These are phyloP conservation scores for Xerus inauris DNA, from an alignment of 2,113 vertebrate species.

Conservation along the genomic window DNA sequence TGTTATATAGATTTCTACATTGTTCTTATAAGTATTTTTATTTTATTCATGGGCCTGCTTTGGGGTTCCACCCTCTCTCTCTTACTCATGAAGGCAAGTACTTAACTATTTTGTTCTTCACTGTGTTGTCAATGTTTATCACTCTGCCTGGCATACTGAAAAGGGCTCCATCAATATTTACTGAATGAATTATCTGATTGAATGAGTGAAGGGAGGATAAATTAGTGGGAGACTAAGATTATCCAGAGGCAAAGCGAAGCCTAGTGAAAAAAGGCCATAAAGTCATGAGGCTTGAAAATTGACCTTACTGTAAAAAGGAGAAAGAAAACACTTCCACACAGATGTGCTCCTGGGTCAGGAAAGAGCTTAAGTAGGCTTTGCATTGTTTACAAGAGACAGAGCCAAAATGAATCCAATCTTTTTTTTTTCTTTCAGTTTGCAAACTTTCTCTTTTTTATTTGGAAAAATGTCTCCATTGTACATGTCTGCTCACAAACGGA, in stretches of 20 bases:
- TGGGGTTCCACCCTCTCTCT: not conserved
- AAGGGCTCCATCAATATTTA: not conserved
- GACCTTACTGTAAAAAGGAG: conserved; percentile 60
- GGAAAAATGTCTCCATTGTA: conserved; percentile 38
- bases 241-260: not conserved
- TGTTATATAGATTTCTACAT: not conserved
- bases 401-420: conserved; percentile 57
- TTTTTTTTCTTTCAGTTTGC: conserved; percentile 10
- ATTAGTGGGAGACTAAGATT: not conserved
- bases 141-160: not conserved
- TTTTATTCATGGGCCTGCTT: not conserved
- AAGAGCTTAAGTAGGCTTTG: conserved; percentile 72
- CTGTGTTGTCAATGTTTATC: not conserved
- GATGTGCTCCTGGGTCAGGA: conserved; percentile 58
- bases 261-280: not conserved
- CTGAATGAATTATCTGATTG: not conserved
- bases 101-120: not conserved
- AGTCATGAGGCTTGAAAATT: conserved; percentile 38
- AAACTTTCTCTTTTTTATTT: conserved; percentile 68
- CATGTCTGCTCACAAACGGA: not conserved
- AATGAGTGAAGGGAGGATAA: not conserved
- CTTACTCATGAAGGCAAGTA: not conserved
- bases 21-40: not conserved
- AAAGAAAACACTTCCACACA: conserved; percentile 61
- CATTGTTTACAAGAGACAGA: conserved; percentile 67